Conservation (phyloP, 2,888 invertebrate species). For the Arge pagana region DNA sequence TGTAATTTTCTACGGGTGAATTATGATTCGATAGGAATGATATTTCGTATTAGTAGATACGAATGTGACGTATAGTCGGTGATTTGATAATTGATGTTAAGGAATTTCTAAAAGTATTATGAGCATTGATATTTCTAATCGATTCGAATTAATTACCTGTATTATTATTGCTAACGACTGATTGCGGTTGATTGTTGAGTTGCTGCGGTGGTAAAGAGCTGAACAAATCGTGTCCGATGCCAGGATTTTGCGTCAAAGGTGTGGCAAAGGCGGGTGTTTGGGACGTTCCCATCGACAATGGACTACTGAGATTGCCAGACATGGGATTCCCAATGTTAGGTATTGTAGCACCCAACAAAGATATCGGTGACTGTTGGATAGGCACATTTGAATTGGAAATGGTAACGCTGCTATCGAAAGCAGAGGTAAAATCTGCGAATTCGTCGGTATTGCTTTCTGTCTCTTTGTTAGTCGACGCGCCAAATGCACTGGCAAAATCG, state of each 20-base stretch:
- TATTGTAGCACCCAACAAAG: constrained; percentile 40
- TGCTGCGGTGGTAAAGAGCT: constrained; percentile 40
- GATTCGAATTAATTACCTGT: constrained; percentile 37
- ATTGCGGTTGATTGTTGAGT: constrained; percentile 36
- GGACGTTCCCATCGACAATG: constrained; percentile 31
- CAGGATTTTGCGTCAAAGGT: constrained; percentile 33
- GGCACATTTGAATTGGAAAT: constrained; percentile 39
- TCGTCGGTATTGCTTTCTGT: constrained; percentile 62
- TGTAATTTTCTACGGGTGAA: no score
- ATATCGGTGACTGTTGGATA: constrained; percentile 39
- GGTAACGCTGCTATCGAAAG: constrained; percentile 61
- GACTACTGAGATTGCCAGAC: constrained; percentile 38
- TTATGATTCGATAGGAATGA: no score
- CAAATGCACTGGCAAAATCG: constrained; percentile 77
- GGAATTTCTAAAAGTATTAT: background rate
- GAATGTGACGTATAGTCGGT: no score
- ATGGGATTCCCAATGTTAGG: constrained; percentile 41
- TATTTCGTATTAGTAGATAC: no score
- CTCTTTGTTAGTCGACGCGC: constrained; percentile 41
- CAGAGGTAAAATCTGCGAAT: constrained; percentile 82
- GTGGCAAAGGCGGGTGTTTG: constrained; percentile 32
- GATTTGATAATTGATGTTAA: no score
- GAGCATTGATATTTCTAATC: constrained; percentile 5
- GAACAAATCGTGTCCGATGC: constrained; percentile 44
- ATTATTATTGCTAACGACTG: constrained; percentile 45